phyloP scores from a whole-genome alignment of 2,888 invertebrate genomes.

The Stenodera caucasica region DNA sequence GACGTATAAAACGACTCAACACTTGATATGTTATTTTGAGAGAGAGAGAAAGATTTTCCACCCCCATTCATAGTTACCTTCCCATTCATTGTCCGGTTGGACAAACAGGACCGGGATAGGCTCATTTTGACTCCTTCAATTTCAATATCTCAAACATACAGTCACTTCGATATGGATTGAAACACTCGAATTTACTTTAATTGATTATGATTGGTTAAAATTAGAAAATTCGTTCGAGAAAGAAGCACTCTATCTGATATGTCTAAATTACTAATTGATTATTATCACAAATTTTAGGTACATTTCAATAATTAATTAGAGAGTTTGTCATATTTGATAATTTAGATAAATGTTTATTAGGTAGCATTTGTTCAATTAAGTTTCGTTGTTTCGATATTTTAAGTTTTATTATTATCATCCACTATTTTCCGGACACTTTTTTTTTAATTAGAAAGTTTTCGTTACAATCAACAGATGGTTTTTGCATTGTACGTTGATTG shows the following conservation, averaged over 20 bases:
- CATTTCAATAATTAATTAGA: too few relatives aligned
- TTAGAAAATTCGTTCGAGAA: not conserved
- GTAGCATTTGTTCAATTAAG: constrained; percentile 16
- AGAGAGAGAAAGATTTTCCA: constrained; percentile 13
- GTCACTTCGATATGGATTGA: too few relatives aligned
- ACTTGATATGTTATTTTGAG: too few relatives aligned
- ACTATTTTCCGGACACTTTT: constrained; percentile 15
- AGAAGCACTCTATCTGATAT: constrained; percentile 38
- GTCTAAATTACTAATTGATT: constrained; percentile 36
- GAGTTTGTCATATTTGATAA: too few relatives aligned
- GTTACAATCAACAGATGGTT: constrained; percentile 28
- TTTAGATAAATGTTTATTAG: constrained; percentile 12
- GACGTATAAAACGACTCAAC: too few relatives aligned
- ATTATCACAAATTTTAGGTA: constrained; percentile 44
- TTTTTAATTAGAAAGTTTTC: constrained; percentile 19
- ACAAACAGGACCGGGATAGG: constrained; percentile 46
- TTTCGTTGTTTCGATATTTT: not conserved
- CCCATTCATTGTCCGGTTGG: constrained; percentile 46
- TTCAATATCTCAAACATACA: too few relatives aligned
- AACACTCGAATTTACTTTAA: too few relatives aligned
- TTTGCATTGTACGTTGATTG: constrained; percentile 11
- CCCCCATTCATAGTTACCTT: constrained; percentile 43
- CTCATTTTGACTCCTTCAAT: constrained; percentile 40
- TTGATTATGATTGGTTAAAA: not conserved
- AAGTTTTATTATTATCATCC: not conserved